Percentiles rank a stretch among this genome's conserved stretches.
These are phyloP conservation scores for Rhinatrema bivittatum DNA, from an alignment of 2,797 vertebrate genomes.

Conservation along the genomic window DNA sequence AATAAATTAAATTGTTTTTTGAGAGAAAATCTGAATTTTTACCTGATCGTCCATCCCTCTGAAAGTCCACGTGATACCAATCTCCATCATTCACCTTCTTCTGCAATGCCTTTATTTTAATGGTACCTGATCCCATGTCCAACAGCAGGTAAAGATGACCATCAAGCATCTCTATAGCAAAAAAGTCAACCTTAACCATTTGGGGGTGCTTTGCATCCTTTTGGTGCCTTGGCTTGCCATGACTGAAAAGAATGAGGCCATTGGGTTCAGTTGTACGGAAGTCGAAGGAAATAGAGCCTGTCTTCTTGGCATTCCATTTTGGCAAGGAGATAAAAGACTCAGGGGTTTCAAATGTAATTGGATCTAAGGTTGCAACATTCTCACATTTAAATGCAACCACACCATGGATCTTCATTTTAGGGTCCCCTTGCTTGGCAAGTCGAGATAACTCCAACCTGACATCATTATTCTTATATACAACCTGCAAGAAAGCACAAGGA, in stretches of 20 bases:
- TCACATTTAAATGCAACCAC: conserved; percentile 96
- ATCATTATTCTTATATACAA: conserved; percentile 97
- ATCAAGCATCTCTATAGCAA: conserved; percentile 96
- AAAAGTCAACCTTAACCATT: conserved; percentile 92
- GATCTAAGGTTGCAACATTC: conserved; percentile 92
- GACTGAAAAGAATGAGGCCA: conserved; percentile 92
- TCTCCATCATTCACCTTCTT: conserved; percentile 97
- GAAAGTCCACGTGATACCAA: conserved; percentile 98
- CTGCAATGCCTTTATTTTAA: conserved; percentile 87
- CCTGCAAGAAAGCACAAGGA: conserved; percentile 58
- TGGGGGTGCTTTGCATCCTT: conserved; percentile 87
- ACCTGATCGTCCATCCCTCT: conserved; percentile 93
- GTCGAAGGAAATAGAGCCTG: conserved; percentile 96
- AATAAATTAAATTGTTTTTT: too few species aligned
- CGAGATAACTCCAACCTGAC: conserved; percentile 89
- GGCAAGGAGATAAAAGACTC: conserved; percentile 89
- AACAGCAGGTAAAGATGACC: conserved; percentile 90
- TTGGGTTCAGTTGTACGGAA: conserved; percentile 97
- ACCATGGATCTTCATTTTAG: conserved; percentile 93
- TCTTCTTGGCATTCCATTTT: conserved; percentile 97
- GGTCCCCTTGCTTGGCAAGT: conserved; percentile 84
- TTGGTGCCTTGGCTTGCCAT: conserved; percentile 86
- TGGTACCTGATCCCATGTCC: conserved; percentile 96
- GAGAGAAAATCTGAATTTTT: conserved; percentile 13
- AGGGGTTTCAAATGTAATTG: conserved; percentile 95